Evolutionary conservation across 2,797 vertebrate species (phyloP), one percentile per base, ranked within the genome.

Genomic region (Moxostoma hubbsi): DNA sequence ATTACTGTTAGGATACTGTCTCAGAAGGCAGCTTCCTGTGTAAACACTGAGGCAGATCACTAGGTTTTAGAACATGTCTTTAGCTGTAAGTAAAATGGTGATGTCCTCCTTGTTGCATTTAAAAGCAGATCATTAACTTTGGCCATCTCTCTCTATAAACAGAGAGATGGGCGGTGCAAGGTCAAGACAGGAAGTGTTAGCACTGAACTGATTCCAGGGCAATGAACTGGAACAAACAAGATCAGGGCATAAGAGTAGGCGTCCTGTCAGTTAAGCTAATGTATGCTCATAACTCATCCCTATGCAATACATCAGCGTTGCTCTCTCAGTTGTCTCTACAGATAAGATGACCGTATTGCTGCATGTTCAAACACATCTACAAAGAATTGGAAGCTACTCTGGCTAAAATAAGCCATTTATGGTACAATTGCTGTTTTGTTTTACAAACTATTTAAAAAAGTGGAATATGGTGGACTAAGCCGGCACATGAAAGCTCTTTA

Each of bases 201-300:
- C 18, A 67, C 73, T 66, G 49, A 15, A 54, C 83, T 77, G 80
- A 89, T 87, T 84, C 84, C 59, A 86, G 81, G 84, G 74, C 82
- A 68, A 61, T 87, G 81, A 85, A 85, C 89, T 66, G 83, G 89
- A 91, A 86, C 82, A 86, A 88, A 91, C 87, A 83, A 86, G 90
- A 90, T 88, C 88, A 89, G 86, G 80, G 87, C 81, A 76, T 4
- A 11, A 75, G 88, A 16, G 88, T 90, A 83, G 90, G 91, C 85
- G 87, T 88, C 75, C 86, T 86, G 86, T 91, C 89, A 89, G 74
- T 85, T 87, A 88, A 85, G 79, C 79, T 87, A 88, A 86, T 84
- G 86, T 89, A 80, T 77, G 18, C 64, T 76, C 57, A 36, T 16
- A 59, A 43, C 61, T 51, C 13, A 47, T 66, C 57, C 53, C 54